phyloP scores from a whole-genome alignment of 2,888 invertebrate genomes.

The Tetragonula carbonaria region DNA sequence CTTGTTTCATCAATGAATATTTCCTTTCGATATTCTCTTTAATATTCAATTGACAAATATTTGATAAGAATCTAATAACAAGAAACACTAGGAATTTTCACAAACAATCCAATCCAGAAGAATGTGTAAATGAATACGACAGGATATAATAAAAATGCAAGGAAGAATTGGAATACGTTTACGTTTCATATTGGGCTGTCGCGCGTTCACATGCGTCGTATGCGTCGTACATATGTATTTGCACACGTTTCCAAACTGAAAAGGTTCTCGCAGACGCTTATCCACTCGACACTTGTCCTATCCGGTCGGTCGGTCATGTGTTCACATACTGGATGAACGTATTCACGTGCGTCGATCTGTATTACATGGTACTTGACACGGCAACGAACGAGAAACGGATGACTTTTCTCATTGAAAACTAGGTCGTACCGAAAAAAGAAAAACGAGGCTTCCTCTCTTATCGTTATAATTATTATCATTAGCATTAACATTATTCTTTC shows the following conservation, averaged over 20 bases:
- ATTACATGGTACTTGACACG: constrained; percentile 35
- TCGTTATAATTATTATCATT: constrained; percentile 1
- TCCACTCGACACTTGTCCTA: neutral
- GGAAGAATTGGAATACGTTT: neutral
- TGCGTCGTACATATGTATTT: neutral
- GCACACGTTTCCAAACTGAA: neutral
- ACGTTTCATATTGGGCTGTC: neutral
- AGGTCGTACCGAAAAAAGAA: constrained; percentile 53
- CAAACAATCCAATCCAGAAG: neutral
- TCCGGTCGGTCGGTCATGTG: neutral
- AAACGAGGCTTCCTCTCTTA: constrained; percentile 22
- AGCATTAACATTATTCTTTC: neutral
- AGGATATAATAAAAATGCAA: neutral
- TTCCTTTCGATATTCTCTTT: neutral
- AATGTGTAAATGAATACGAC: no score
- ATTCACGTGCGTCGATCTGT: constrained; percentile 3
- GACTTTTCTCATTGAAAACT: constrained; percentile 66
- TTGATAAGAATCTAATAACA: neutral
- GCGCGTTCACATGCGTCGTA: neutral
- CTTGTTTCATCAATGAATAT: no score
- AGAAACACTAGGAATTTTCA: neutral
- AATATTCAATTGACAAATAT: no score
- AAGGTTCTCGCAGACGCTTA: neutral
- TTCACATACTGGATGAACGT: neutral
- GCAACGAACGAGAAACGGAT: constrained; percentile 48